A percentile compares a stretch with the other conserved stretches of the same genome.
These are phyloP conservation scores for Troides aeacus DNA, from an alignment of 2,888 invertebrate species.

Conservation along the genomic window DNA sequence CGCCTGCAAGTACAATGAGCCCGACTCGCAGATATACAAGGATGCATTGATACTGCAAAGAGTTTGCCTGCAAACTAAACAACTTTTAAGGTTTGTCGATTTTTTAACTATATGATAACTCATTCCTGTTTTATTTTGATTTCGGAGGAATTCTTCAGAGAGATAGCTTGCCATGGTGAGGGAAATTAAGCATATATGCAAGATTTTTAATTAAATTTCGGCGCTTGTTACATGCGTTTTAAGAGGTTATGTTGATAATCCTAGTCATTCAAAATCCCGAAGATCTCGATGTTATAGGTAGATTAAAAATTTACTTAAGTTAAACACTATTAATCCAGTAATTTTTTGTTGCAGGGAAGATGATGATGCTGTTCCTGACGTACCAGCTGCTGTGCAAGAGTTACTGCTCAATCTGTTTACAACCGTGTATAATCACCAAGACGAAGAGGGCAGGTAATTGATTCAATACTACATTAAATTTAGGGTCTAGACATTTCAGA, in stretches of 20 bases:
- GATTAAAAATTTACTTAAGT: too few species aligned
- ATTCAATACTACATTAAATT: too few species aligned
- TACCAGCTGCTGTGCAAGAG: constrained; percentile 93
- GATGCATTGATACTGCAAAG: constrained; percentile 96
- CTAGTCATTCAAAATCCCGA: too few species aligned
- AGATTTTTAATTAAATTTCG: too few species aligned
- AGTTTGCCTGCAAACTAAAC: constrained; percentile 94
- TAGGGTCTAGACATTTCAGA: too few species aligned
- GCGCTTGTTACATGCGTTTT: too few species aligned
- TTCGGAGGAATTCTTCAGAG: too few species aligned
- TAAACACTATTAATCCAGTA: background rate
- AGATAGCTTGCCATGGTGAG: too few species aligned
- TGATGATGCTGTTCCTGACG: constrained; percentile 93
- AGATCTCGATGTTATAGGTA: too few species aligned
- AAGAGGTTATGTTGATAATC: too few species aligned
- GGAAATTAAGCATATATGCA: too few species aligned
- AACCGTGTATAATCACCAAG: constrained; percentile 96
- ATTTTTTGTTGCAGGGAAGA: constrained; percentile 75
- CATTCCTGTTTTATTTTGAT: too few species aligned
- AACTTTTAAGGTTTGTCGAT: constrained; percentile 83
- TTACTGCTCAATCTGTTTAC: constrained; percentile 94
- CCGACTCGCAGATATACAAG: constrained; percentile 98
- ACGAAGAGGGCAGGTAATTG: constrained; percentile 89
- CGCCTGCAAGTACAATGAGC: constrained; percentile 98
- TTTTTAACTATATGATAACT: background rate